These are phyloP conservation scores for Tolypeutes matacus DNA, from an alignment of 2,797 vertebrate species.

Conservation along the genomic window DNA sequence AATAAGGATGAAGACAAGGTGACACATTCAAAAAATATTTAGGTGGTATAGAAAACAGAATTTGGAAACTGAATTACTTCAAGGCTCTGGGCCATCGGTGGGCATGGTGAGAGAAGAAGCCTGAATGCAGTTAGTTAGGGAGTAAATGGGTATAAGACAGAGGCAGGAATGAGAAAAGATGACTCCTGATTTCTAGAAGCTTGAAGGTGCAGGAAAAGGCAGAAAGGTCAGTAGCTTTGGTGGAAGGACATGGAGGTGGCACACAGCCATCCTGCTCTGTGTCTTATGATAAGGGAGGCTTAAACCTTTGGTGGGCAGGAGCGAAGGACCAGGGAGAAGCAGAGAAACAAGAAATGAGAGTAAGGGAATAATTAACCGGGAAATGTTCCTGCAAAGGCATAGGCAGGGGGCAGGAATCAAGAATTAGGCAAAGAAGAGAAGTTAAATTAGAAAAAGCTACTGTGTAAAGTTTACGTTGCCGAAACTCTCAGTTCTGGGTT, in stretches of 20 bases:
- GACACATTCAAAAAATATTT: neutral
- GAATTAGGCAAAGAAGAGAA: neutral
- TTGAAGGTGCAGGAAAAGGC: neutral
- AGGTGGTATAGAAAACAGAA: neutral
- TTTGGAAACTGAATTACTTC: neutral
- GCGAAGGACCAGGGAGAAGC: neutral
- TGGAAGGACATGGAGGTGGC: neutral
- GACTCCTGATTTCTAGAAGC: neutral
- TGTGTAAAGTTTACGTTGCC: neutral
- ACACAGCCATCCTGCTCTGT: neutral
- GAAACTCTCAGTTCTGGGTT: neutral
- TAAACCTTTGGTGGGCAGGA: neutral
- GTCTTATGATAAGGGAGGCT: neutral
- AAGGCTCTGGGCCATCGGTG: neutral
- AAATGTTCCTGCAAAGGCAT: neutral
- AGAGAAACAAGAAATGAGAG: neutral
- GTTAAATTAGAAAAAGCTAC: constrained; percentile 17
- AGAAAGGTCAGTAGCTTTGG: neutral
- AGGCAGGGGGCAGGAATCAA: neutral
- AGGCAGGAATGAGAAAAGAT: neutral
- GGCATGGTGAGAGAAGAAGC: neutral
- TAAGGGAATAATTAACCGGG: neutral
- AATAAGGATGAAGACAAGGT: neutral
- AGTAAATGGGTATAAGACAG: neutral
- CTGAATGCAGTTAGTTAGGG: neutral